A percentile compares a stretch with the other conserved stretches of the same genome.
Evolutionary conservation across 2,797 vertebrate genomes (phyloP).

Genomic region (Platyrinchus mystaceus): DNA sequence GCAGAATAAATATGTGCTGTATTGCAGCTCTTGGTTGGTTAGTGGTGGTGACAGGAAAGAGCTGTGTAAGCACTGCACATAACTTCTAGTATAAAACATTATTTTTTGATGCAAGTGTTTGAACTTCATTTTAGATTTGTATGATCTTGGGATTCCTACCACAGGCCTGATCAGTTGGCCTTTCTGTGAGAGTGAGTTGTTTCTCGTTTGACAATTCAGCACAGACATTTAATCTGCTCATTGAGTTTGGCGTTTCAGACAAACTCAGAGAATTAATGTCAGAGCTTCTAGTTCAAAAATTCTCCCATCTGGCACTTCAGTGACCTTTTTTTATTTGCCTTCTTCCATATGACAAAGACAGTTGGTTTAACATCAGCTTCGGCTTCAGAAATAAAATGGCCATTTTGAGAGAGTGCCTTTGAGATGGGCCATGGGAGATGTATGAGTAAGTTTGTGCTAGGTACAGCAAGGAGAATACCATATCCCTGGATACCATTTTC

Average conservation of each 20-base stretch:
- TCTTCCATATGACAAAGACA: conserved; percentile 47
- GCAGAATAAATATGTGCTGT: background rate
- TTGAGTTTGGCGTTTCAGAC: conserved; percentile 28
- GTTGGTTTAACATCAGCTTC: conserved; percentile 38
- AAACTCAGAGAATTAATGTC: conserved; percentile 41
- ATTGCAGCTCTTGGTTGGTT: background rate
- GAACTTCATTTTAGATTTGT: background rate
- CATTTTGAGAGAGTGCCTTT: background rate
- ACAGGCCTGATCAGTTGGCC: background rate
- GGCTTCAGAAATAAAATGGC: background rate
- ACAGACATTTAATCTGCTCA: conserved; percentile 8
- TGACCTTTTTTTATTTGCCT: conserved; percentile 55
- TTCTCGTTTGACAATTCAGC: background rate
- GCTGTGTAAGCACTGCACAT: background rate
- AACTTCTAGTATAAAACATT: background rate
- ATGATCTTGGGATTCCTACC: background rate
- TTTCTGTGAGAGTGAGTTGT: background rate
- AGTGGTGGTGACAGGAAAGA: background rate
- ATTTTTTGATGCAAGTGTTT: background rate
- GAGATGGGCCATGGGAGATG: background rate
- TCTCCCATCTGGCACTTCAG: conserved; percentile 49
- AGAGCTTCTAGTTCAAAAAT: conserved; percentile 49
- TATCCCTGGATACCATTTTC: background rate
- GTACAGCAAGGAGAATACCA: background rate
- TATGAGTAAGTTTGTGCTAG: background rate